Evolutionary conservation across 2,113 vertebrate genomes (phyloP), one percentile per base, ranked within the genome.

Genomic region (Canis aureus): DNA sequence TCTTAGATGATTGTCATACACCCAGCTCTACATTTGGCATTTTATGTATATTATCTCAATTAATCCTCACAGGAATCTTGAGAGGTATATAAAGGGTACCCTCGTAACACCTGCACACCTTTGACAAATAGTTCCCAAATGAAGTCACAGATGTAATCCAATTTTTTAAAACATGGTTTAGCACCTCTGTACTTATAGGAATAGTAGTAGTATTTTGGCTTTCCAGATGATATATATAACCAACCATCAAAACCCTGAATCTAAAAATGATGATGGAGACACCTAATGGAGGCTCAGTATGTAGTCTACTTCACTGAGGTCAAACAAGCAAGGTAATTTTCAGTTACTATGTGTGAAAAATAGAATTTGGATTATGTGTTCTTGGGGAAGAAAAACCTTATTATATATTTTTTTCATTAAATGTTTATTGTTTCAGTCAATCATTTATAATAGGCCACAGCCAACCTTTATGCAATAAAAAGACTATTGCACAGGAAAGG

Each of bases 341-440:
- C 53, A 81, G 60, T 71, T 66, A 62, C 35, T 89, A 62, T 84
- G 57, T 71, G 7, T 73, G 69, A 85, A 62, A 87, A 95, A 66
- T 51, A 66, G 60, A 95, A 81, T 78, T 74, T 80, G 49, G 5
- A 86, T 35, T 32, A 53, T 71, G 35, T 82, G 62, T 83, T 84
- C 66, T 0, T 94, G 23, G 79, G 73, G 53, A 95, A 95, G 32
- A 66, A 73, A 96, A 91, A 67, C 2, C 5, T 79, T 81, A 64
- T 55, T 55, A n/a, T 27, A 15, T 43, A 3, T 32, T 67, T 74
- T 66, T 88, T 87, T 92, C 51, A 67, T 73, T 78, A 8, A 43
- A 35, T 71, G 17, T 94, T 97, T 82, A 86, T 27, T 95, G 35
- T 73, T 88, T 83, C 22, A 74, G 51, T 69, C 64, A 89, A n/a